Evolutionary conservation across 2,113 vertebrate genomes (phyloP), one percentile per base, ranked within the genome.

Genomic region (Crocuta crocuta): DNA sequence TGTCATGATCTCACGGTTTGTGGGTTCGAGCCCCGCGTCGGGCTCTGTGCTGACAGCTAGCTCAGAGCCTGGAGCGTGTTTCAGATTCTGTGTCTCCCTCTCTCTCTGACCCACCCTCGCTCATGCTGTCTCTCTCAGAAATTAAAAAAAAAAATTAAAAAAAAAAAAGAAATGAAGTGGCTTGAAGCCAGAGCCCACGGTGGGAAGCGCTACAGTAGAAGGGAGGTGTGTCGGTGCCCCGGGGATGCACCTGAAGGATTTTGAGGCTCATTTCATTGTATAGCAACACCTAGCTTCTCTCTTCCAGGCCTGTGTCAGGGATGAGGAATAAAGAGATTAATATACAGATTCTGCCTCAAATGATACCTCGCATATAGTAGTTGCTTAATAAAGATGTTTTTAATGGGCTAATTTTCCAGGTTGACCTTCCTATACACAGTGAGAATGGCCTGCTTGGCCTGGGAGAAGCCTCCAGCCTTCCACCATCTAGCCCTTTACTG

Each of bases 191-290:
- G 26, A 19, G 10, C n/a, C 39, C 50, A 10, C 15, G 23, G 43
- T n/a, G 17, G 23, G 78, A 63, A 43, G 0, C 0, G 0, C 24
- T 31, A 6, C 4, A 7, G 28, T 39, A 12, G n/a, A 76, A n/a
- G 7, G 24, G 12, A 7, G 17, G 31, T 1, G 43, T 1, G 2
- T 10, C 0, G 0, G 74, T 28, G 1, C 1, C 45, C n/a, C 19
- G 10, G 58, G 43, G 31, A 28, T n/a, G 2, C 16, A 55, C 43
- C 43, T 33, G 53, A 5, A 55, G 35, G n/a, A 28, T 4, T 65
- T 19, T 0, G 8, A 35, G 35, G 45, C 50, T 89, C 58, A 5
- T 23, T 79, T 70, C 5, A 13, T 10, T 74, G 73, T 1, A 33
- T 23, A 39, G 23, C 53, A 79, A 66, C 11, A 31, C 11, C n/a